Percentiles rank a stretch among this genome's conserved stretches.
phyloP scores from a whole-genome alignment of 2,797 vertebrate genomes.

The Emys orbicularis region DNA sequence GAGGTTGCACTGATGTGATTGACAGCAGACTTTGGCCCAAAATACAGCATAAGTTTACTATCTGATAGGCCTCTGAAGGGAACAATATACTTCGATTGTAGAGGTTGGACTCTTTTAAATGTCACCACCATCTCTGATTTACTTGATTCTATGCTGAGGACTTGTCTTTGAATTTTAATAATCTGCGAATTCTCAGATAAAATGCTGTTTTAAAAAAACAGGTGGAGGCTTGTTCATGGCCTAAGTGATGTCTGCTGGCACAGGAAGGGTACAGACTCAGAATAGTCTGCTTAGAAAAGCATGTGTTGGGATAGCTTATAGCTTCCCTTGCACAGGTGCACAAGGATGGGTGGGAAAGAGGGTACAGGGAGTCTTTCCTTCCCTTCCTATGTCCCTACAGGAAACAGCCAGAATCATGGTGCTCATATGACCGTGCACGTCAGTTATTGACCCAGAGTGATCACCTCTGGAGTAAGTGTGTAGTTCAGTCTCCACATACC shows the following conservation, averaged over 20 bases:
- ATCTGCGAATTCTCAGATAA: background rate
- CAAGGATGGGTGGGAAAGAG: background rate
- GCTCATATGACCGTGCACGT: rapidly evolving
- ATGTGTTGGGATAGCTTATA: background rate
- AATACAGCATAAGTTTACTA: background rate
- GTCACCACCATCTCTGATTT: background rate
- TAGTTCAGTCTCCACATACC: rapidly evolving
- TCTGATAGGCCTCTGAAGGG: background rate
- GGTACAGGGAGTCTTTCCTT: too few relatives aligned
- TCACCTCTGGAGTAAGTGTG: background rate
- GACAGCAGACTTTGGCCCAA: background rate
- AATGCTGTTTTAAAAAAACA: background rate
- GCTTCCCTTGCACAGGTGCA: background rate
- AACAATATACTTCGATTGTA: background rate
- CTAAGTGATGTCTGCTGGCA: background rate
- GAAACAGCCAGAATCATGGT: rapidly evolving
- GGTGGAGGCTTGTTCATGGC: background rate
- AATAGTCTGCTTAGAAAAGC: background rate
- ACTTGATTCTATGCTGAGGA: background rate
- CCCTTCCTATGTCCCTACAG: rapidly evolving
- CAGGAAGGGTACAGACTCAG: background rate
- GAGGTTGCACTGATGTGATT: background rate
- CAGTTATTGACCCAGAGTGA: rapidly evolving
- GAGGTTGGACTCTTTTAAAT: background rate
- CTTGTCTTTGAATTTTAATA: background rate